These are phyloP conservation scores for Mythimna vitellina DNA, from an alignment of 2,888 invertebrate genomes.

Conservation along the genomic window DNA sequence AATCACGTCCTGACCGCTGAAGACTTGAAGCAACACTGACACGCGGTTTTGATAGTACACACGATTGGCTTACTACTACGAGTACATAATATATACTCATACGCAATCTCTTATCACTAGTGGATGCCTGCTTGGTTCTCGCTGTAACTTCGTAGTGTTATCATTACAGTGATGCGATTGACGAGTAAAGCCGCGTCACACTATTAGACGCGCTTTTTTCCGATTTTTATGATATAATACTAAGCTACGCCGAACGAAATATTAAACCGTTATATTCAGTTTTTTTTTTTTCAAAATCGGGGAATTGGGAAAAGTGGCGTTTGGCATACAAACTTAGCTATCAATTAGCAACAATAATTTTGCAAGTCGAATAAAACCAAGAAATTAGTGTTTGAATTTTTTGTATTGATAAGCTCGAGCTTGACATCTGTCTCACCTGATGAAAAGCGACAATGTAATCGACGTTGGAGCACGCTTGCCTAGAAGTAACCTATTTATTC, in stretches of 20 bases:
- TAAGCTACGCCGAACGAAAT: background rate
- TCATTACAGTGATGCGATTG: slow-evolving; percentile 29
- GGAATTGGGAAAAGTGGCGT: background rate
- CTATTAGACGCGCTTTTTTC: background rate
- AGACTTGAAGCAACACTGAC: slow-evolving; percentile 25
- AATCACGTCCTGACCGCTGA: background rate
- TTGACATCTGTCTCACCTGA: background rate
- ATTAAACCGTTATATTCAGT: background rate
- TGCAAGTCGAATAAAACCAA: background rate
- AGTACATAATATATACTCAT: slow-evolving; percentile 28
- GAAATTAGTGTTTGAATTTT: too few species aligned
- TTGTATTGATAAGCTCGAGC: too few species aligned
- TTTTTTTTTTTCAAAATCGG: background rate
- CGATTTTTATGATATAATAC: background rate
- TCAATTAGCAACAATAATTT: background rate
- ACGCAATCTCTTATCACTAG: slow-evolving; percentile 12
- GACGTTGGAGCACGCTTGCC: too few species aligned
- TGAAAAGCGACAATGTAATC: too few species aligned
- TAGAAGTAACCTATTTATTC: background rate
- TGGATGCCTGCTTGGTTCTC: background rate
- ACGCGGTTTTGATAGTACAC: slow-evolving; percentile 13
- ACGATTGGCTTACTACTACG: slow-evolving; percentile 4
- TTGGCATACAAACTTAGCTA: too few species aligned
- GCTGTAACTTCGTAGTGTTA: slow-evolving; percentile 2
- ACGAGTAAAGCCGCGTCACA: slow-evolving; percentile 12